A percentile compares a stretch with the other conserved stretches of the same genome.
Conservation (phyloP, 2,113 vertebrate species). For the Rhegmatorhina hoffmannsi region DNA sequence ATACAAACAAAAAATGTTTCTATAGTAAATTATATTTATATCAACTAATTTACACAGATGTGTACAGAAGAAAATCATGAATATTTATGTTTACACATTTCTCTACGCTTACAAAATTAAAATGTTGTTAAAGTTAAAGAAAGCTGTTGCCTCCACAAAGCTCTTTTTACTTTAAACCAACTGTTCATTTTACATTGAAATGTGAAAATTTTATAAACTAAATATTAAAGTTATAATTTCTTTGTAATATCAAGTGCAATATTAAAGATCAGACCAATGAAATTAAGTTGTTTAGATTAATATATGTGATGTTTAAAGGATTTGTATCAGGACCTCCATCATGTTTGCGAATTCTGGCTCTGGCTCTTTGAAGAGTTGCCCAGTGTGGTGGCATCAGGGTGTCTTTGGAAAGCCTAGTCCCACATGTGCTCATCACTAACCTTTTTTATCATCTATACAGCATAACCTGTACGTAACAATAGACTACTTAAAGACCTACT, state of each 20-base stretch:
- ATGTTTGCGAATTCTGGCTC: background rate
- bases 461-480: background rate
- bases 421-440: background rate
- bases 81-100: slow-evolving; percentile 27
- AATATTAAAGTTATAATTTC: slow-evolving; percentile 16
- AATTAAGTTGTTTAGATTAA: background rate
- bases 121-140: background rate
- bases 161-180: slow-evolving; percentile 38
- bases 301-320: background rate
- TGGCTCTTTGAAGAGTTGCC: background rate
- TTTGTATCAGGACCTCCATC: background rate
- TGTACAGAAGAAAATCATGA: slow-evolving; percentile 1
- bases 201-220: slow-evolving; percentile 26
- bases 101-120: slow-evolving; percentile 8
- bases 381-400: background rate
- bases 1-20: slow-evolving; percentile 26
- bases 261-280: slow-evolving; percentile 35
- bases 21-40: slow-evolving; percentile 59
- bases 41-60: slow-evolving; percentile 6
- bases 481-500: background rate
- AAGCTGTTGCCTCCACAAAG: background rate
- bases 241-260: slow-evolving; percentile 20
- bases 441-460: background rate
- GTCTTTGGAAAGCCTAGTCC: background rate
- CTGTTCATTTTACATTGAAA: slow-evolving; percentile 34